Evolutionary conservation across 2,888 invertebrate species (phyloP), one percentile per base, ranked within the genome.

Genomic region (Rhimphoctona megacephalus): DNA sequence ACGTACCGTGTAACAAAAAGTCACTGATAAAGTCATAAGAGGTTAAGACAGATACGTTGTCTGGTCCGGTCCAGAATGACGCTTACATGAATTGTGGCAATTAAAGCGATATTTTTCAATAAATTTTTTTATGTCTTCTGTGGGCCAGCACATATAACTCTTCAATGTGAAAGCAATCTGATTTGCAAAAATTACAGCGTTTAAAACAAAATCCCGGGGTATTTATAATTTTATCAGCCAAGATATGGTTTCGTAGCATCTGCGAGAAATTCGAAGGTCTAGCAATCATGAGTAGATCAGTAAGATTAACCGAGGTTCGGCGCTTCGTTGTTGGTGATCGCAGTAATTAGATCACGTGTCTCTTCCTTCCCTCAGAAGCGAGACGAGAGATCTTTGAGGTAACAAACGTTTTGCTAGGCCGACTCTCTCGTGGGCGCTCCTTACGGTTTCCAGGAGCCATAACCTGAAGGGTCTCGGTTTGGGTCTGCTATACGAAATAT

Each of bases 301-400:
- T 90, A 89, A 91, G 91, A 92, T 91, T 91, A 92, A 90, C 88
- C 85, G 89, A 89, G 87, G 90, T 61, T 90, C 88, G 90, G 82
- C 84, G 70, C 36, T 19, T 30, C 36, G 52, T n/a, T 46, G 54
- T 46, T 64, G 76, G 76, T 64, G 43, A 30, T 66, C 49, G 57
- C 30, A 57, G 36, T 82, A 78, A 64, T 61, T 61, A 61, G 54
- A 74, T 57, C 70, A 70, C 70, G 77, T 72, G 61, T 67, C 83
- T 78, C 72, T 57, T 57, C 39, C 36, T 25, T 33, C 64, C 33
- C 43, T 61, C 30, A 17, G 30, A 39, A 49, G 64, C 46, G 25
- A 30, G 76, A 43, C 33, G n/a, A 46, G 66, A 36, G 57, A 64
- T 82, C 57, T 76, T 69, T 19, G 69, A 69, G 54, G 81, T 43